Base-by-base conservation (phyloP, 2,113 vertebrate genomes). In the Mungos mungo region DNA sequence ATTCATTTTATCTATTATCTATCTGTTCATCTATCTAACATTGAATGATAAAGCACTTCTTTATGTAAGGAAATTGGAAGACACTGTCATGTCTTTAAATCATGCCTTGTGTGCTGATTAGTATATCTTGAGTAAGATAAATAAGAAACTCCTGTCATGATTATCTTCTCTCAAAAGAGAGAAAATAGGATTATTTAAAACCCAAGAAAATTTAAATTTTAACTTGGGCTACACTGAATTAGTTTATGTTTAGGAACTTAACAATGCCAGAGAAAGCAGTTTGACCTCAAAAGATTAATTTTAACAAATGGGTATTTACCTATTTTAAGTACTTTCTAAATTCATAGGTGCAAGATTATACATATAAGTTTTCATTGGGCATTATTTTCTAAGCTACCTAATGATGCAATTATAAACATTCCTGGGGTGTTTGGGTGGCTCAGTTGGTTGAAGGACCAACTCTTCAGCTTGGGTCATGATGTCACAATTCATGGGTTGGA, bases 231-330 rank as follows among this genome's bases (percentile, higher is more conserved):
- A 81, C 57, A 60, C 33, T 71, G 41, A 38, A 81, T 60, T 84
- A 89, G 8, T 38, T 88, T 72, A n/a, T 89, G 93, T 92, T 88
- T 92, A 63, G 38, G 63, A 76, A 88, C 84, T 91, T 74, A 93
- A 68, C 52, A 94, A 74, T 87, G 16, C 29, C 27, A 47, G 38
- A 90, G 7, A 77, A 81, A 91, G 41, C 33, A 92, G 60, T 45
- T 21, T 66, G 13, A 81, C 29, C 45, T 81, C 19, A 94, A 41
- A 77, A 91, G 31, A 10, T 79, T 84, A 68, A 79, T 95, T 94
- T 90, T 38, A 95, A 79, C 11, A 60, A 88, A 92, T 65, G 6
- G 16, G 27, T 83, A 54, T 88, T 60, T 69, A 45, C 31, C 16
- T 76, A 86, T 57, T 84, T 85, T 60, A 80, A 54, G 18, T 65